Evolutionary conservation across 2,113 vertebrate genomes (phyloP).

Genomic region (Nesospiza acunhae): DNA sequence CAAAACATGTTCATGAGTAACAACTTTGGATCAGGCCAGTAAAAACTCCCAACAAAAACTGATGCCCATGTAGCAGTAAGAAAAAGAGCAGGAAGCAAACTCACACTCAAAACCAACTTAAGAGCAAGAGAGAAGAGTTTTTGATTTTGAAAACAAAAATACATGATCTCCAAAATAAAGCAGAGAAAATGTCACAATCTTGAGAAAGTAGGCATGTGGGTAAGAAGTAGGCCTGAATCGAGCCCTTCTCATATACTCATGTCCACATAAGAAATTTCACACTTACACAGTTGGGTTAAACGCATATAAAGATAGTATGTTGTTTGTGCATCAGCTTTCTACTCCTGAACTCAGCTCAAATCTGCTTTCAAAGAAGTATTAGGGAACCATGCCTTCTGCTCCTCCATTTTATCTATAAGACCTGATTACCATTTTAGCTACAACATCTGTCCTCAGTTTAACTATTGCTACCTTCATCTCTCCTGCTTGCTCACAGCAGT

Average conservation of each 20-base stretch:
- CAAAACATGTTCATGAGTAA: background rate
- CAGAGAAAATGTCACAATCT: background rate
- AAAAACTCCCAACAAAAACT: background rate
- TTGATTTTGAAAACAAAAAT: background rate
- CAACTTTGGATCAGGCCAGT: background rate
- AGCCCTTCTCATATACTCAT: background rate
- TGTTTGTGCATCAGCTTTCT: background rate
- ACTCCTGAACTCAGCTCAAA: background rate
- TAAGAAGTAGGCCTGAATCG: background rate
- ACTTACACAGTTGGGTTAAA: background rate
- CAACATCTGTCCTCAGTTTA: background rate
- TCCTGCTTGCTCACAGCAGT: background rate
- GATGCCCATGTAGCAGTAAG: background rate
- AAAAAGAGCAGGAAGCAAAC: background rate
- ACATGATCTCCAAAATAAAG: background rate
- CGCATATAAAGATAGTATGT: background rate
- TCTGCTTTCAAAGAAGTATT: background rate
- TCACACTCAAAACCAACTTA: background rate
- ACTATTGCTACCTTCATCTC: background rate
- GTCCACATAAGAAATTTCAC: background rate
- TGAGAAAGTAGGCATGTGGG: background rate
- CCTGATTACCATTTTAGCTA: background rate
- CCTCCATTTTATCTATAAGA: background rate
- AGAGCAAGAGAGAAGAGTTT: background rate
- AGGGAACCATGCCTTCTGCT: background rate